Conservation (phyloP, 2,113 vertebrate genomes). For the Oriolus oriolus region DNA sequence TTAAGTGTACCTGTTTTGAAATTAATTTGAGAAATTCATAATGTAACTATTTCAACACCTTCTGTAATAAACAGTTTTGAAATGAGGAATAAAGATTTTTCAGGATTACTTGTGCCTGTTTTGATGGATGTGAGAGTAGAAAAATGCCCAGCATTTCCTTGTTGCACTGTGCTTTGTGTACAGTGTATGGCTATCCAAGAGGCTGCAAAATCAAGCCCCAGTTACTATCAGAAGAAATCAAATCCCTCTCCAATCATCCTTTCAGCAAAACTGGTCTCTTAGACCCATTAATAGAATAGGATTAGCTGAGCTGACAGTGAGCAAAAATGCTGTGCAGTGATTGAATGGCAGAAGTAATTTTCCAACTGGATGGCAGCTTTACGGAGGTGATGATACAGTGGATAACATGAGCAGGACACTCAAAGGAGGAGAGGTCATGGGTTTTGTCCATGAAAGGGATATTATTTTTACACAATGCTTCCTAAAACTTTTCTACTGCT, state of each 20-base stretch:
- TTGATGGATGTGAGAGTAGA: not conserved
- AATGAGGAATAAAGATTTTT: not conserved
- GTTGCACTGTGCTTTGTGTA: not conserved
- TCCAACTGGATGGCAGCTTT: not conserved
- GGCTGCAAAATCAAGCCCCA: not conserved
- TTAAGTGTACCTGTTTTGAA: not conserved
- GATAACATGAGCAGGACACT: not conserved
- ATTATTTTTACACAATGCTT: not conserved
- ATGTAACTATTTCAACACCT: not conserved
- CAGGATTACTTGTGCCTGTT: not conserved
- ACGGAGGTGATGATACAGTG: not conserved
- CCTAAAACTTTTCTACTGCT: not conserved
- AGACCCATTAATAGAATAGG: not conserved
- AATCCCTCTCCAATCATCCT: not conserved
- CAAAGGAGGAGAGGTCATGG: not conserved
- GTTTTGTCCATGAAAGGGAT: not conserved
- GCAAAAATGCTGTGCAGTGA: not conserved
- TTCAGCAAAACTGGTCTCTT: not conserved
- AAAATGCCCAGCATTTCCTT: not conserved
- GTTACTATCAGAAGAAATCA: slow-evolving; percentile 12
- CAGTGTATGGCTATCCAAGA: not conserved
- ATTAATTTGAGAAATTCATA: not conserved
- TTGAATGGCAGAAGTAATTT: slow-evolving; percentile 21
- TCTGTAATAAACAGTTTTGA: not conserved
- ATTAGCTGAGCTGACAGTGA: not conserved